Base-by-base conservation (phyloP, 2,113 vertebrate genomes). In the Perccottus glenii region DNA sequence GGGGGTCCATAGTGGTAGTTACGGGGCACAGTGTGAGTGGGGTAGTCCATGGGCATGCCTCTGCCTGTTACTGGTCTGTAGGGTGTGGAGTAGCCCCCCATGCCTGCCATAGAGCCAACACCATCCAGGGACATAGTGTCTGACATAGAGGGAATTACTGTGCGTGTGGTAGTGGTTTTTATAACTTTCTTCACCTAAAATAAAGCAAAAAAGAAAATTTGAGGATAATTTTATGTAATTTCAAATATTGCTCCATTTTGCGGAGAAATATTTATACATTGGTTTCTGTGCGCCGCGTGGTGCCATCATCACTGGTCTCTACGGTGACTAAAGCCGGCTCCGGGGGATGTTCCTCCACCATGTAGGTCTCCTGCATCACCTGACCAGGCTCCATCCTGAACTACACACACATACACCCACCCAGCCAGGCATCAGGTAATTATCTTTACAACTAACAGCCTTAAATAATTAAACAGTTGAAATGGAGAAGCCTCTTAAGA, bases 301-400 rank as follows among this genome's bases (percentile, higher is more conserved):
- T 95, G 15, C 96, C 96, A 42, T 98, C 96, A 0, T 96, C 96
- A 0, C 83, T 90, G 1, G 94, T 96, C 82, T 98, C 95, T 77
- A 97, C 89, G 2, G 96, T 97, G 67, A 98, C 87, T 0, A 97
- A 89, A 0, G 95, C 95, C 77, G 90, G 87, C 14, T 93, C 93
- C 77, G 95, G 96, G 0, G 96, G 96, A 10, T 95, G 94, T 50
- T 95, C 95, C 83, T 96, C 94, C 46, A 95, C 90, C 0, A 89
- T 96, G 67, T 94, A 95, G 0, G 95, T 93, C 92, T 96, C 95
- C 87, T 95, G 92, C 70, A 98, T 86, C 8, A 96, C 70, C 84
- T 96, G 96, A 73, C 96, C 94, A 0, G 96, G 95, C 75, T 98
- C 96, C 92, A 98, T 98, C 90, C 94, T 96, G 90, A 90, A 91